Percentiles rank a stretch among this genome's conserved stretches.
Evolutionary conservation across 2,113 vertebrate genomes (phyloP).

Genomic region (Melanerpes formicivorus): DNA sequence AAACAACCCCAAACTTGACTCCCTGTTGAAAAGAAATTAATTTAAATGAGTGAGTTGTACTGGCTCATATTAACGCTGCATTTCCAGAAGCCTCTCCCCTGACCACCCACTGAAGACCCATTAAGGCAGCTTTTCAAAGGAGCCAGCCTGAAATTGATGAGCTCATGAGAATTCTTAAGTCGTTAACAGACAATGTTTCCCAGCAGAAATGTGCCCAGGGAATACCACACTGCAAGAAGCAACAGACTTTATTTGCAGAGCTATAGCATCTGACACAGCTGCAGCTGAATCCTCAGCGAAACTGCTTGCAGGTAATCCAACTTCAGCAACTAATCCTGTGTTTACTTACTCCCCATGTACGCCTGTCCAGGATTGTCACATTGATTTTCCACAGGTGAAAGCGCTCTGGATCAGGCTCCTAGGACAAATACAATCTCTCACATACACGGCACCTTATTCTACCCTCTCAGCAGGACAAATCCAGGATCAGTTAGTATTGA

Average conservation of each 20-base stretch:
- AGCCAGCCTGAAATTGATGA: background rate
- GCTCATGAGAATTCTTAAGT: background rate
- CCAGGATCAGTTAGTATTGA: background rate
- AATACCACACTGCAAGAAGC: background rate
- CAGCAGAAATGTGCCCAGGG: rapidly evolving
- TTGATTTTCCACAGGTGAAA: background rate
- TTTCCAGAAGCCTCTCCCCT: background rate
- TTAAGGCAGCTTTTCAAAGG: background rate
- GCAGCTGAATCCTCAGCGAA: background rate
- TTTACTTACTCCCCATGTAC: background rate
- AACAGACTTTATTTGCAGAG: background rate
- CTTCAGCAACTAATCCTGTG: background rate
- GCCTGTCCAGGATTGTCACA: background rate
- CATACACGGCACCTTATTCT: background rate
- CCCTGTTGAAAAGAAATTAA: conserved; percentile 21
- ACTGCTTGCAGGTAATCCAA: background rate
- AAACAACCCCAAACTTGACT: background rate
- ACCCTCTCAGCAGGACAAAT: background rate
- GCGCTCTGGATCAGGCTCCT: background rate
- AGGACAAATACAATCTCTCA: background rate
- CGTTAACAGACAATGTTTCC: background rate
- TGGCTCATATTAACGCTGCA: background rate
- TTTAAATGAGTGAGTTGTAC: background rate
- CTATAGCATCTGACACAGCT: background rate
- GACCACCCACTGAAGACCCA: background rate